Base-by-base conservation (phyloP, 2,113 vertebrate species). In the Lipophrys pholis region DNA sequence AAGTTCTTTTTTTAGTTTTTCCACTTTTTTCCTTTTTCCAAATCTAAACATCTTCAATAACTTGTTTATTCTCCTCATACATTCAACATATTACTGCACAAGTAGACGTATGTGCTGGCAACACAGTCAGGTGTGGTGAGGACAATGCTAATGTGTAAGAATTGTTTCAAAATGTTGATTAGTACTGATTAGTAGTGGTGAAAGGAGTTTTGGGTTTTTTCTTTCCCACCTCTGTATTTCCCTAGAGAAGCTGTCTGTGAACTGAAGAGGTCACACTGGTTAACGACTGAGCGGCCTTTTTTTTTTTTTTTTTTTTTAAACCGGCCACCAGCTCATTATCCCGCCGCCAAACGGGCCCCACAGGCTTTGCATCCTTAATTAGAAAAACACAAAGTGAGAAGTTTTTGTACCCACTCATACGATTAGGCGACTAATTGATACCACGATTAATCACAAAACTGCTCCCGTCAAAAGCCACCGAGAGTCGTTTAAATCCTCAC, bases 371-470 rank as follows among this genome's bases (percentile, higher is more conserved):
- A 5, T 69, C 30, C 41, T n/a, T 57, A 58, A 85, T 73, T 48
- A 73, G 35, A 60, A 82, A 80, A 61, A 69, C 43, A n/a, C 12
- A 55, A 68, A 66, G 78, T 50, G 52, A 75, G 56, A 45, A 9
- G 36, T 52, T 66, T 59, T 59, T 16, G 9, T 43, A 7, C 59
- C 16, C 10, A 14, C 40, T 70, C 60, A 0, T 36, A 39, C 60
- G 62, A 82, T 76, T 75, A 69, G 65, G 3, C 1, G 40, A 62
- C 65, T 80, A 85, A 85, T 77, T 82, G 80, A 72, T 78, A 15
- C 5, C 7, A 1, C 15, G 15, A 72, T 85, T 82, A 80, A 78
- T 82, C 70, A 46, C 38, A 62, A 69, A 77, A 68, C 40, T 11
- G n/a, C 53, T 68, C 71, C 36, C 17, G 3, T n/a, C 46, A 15